These are phyloP conservation scores for Hemicordylus capensis DNA, from an alignment of 2,113 vertebrate species.

Conservation along the genomic window DNA sequence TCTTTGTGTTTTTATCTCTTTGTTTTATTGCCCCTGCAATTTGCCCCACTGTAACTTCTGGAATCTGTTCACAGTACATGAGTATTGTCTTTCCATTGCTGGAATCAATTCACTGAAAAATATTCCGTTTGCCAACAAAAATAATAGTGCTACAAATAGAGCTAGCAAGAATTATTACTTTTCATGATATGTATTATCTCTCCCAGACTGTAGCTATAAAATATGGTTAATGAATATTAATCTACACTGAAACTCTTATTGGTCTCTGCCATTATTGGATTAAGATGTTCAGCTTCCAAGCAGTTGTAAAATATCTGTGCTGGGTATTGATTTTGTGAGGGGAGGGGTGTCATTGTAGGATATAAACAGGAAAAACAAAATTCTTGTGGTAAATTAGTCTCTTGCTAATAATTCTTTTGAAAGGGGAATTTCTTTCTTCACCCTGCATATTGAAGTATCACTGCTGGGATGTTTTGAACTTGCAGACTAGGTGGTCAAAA, in stretches of 20 bases:
- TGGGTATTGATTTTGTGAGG: constrained; percentile 8
- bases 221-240: constrained; percentile 38
- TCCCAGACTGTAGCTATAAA: constrained; percentile 29
- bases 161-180: neutral
- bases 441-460: constrained; percentile 24
- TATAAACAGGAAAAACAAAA: constrained; percentile 42
- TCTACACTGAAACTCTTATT: constrained; percentile 12
- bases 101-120: neutral
- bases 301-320: constrained; percentile 13
- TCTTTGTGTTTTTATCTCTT: neutral
- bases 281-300: constrained; percentile 18
- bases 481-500: neutral
- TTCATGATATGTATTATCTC: neutral
- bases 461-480: neutral
- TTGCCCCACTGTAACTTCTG: neutral
- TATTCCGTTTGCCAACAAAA: neutral
- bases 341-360: constrained; percentile 13
- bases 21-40: neutral
- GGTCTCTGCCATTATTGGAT: constrained; percentile 35
- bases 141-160: neutral
- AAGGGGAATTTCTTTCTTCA: constrained; percentile 15
- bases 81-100: neutral
- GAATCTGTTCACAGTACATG: neutral
- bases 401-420: constrained; percentile 24
- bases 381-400: constrained; percentile 13